These are phyloP conservation scores for Desmophyllum pertusum DNA, from an alignment of 92 coral and sea anemone genomes.

Conservation along the genomic window DNA sequence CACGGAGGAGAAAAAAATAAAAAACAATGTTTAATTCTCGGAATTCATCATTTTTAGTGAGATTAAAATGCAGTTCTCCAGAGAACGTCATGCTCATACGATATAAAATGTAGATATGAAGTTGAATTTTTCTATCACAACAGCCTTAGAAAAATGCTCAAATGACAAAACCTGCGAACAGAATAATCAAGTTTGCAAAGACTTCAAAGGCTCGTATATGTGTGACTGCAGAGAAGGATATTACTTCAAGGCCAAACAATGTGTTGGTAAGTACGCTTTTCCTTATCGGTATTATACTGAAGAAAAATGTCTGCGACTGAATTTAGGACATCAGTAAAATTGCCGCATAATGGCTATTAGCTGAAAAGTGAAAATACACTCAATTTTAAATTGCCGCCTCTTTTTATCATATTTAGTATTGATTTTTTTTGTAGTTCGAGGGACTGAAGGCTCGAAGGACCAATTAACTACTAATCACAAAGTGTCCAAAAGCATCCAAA, in stretches of 20 bases:
- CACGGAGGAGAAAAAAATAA: no score
- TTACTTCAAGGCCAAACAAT: not conserved
- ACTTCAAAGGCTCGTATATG: not conserved
- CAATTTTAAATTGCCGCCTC: no score
- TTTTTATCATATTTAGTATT: no score
- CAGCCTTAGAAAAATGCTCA: slow-evolving; percentile 2
- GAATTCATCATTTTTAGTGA: no score
- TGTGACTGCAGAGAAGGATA: slow-evolving; percentile 26
- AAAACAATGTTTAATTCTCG: no score
- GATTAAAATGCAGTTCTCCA: no score
- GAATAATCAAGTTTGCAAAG: slow-evolving; percentile 16
- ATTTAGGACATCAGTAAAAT: not conserved
- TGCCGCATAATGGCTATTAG: not conserved
- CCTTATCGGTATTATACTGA: not conserved
- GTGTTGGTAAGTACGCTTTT: slow-evolving; percentile 17
- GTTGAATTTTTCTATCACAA: no score
- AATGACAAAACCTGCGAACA: not conserved
- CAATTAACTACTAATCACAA: no score
- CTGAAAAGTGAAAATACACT: not conserved
- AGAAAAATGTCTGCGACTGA: not conserved
- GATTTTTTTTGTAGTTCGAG: no score
- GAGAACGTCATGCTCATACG: not conserved
- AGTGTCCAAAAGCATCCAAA: no score
- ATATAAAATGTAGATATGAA: not conserved
- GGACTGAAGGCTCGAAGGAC: no score